These are phyloP conservation scores for Amphiprion percula DNA, from an alignment of 2,113 vertebrate species.

Conservation along the genomic window DNA sequence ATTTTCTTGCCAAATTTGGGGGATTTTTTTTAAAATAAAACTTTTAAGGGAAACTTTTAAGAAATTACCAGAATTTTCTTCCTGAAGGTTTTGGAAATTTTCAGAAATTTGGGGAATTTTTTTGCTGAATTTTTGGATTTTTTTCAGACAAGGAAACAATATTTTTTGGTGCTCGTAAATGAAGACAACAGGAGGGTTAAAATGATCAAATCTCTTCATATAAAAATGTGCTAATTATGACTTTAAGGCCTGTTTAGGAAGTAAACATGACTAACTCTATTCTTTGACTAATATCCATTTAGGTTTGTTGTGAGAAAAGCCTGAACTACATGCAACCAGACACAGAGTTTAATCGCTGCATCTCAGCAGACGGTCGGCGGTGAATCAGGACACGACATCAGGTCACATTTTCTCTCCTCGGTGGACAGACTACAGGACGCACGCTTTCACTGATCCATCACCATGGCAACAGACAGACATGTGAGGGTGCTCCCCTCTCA, in stretches of 20 bases:
- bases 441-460: constrained; percentile 47
- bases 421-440: constrained; percentile 30
- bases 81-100: too few relatives aligned
- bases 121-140: too few relatives aligned
- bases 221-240: neutral
- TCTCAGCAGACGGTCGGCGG: constrained; percentile 27
- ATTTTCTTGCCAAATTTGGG: too few relatives aligned
- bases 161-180: too few relatives aligned
- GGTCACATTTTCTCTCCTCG: constrained; percentile 62
- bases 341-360: neutral
- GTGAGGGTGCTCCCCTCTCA: constrained; percentile 24
- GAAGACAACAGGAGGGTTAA: too few relatives aligned
- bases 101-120: too few relatives aligned
- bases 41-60: too few relatives aligned
- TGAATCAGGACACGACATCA: constrained; percentile 47
- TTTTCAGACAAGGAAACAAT: too few relatives aligned
- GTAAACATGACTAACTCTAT: too few relatives aligned
- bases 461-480: constrained; percentile 74
- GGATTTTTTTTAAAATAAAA: too few relatives aligned
- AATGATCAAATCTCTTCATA: neutral
- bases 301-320: neutral
- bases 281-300: constrained; percentile 2
- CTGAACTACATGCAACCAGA: neutral
- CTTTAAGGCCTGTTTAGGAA: neutral
- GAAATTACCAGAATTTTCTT: too few relatives aligned